A percentile compares a stretch with the other conserved stretches of the same genome.
phyloP scores from a whole-genome alignment of 2,113 vertebrate species.

The Antigone vipio region DNA sequence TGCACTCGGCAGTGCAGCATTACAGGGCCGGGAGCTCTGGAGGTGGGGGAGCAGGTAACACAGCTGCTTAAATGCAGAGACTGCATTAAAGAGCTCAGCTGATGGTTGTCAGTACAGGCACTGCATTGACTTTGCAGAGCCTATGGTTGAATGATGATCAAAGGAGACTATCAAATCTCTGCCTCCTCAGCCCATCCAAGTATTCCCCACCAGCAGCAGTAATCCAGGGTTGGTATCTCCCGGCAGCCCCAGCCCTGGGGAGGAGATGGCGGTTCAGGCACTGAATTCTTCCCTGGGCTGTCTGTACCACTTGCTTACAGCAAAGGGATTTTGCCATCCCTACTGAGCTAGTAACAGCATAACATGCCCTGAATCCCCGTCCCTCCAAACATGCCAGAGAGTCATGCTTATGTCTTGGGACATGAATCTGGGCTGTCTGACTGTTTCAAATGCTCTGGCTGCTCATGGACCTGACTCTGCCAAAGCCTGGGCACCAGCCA shows the following conservation, averaged over 20 bases:
- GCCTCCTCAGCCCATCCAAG: not conserved
- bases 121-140: not conserved
- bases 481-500: not conserved
- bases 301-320: not conserved
- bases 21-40: not conserved
- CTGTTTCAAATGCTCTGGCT: not conserved
- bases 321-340: not conserved
- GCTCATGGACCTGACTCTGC: not conserved
- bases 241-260: not conserved
- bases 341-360: not conserved
- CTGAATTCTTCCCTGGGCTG: not conserved
- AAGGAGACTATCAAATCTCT: not conserved
- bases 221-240: not conserved
- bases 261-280: not conserved
- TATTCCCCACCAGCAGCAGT: not conserved
- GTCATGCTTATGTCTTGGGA: not conserved
- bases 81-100: not conserved
- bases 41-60: not conserved
- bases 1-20: rapidly evolving
- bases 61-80: not conserved
- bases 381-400: not conserved
- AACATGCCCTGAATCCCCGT: not conserved
- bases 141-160: rapidly evolving
- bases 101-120: not conserved
- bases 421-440: not conserved